Base-by-base conservation (phyloP, 1,140 invertebrate genomes). In the Drosophila repletoides region DNA sequence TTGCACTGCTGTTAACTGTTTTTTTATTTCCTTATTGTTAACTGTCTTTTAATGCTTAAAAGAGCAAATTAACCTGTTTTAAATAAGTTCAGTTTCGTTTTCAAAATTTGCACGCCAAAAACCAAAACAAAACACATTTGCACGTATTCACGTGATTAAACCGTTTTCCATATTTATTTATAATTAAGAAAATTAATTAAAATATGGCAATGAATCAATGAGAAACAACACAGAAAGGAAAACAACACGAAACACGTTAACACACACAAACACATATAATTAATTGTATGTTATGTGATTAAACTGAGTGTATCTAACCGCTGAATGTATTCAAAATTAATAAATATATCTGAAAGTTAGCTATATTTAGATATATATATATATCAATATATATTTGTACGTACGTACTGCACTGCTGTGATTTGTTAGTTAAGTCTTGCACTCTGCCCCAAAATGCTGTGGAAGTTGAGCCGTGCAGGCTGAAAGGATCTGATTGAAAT, bases 291-390 rank as follows among this genome's bases (percentile, higher is more conserved):
- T 60, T 36, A 29, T 49, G 38, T 67, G 38, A 34, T 26, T 19
- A 34, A 45, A 24, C 17, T 24, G 34, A 22, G 64, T 67, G 64
- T 60, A 56, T 60, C 56, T 67, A 67, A 67, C 64, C 29, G 41
- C 29, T 67, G 55, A 60, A 67, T 66, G 56, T 67, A 29, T 36
- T 31, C 26, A 48, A 55, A 48, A 40, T 59, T 59, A 49, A 65
- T 65, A n/a, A n/a, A n/a, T n/a, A n/a, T 9, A 38, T 26, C 43
- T 58, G 21, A 49, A 51, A 22, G 22, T 28, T 59, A 59, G 53
- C 28, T 43, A 28, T 67, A 28, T 67, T 55, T 67, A 67, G 52
- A 67, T 67, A 67, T 61, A 10, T 43, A 29, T 12, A 26, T 31
- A 48, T 40, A 49, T 56, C 22, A 45, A 48, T 22, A 36, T 24